Evolutionary conservation across 2,888 invertebrate species (phyloP).

Genomic region (Drosophila tripunctata): DNA sequence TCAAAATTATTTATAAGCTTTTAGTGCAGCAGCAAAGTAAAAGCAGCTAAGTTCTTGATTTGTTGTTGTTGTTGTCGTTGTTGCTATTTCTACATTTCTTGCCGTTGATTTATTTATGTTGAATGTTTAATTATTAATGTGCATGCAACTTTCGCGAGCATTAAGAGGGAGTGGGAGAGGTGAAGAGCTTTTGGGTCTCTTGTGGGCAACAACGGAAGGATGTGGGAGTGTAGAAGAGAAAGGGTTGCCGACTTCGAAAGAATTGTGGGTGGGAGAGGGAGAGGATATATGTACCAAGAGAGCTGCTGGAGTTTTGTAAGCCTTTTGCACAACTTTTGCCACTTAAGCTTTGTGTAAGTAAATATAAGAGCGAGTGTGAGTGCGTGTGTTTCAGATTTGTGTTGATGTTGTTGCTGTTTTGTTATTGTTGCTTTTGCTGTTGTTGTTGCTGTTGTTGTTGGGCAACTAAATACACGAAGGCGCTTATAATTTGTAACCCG

Average conservation of each 20-base stretch:
- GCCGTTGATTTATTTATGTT: slow-evolving; percentile 72
- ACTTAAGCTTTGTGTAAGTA: slow-evolving; percentile 71
- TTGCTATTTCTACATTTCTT: slow-evolving; percentile 54
- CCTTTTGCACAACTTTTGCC: slow-evolving; percentile 77
- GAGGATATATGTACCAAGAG: background rate
- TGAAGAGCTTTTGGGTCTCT: slow-evolving; percentile 3
- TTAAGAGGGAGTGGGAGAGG: too few species aligned
- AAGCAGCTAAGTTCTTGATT: slow-evolving; percentile 60
- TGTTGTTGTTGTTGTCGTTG: slow-evolving; percentile 35
- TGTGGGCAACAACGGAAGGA: slow-evolving; percentile 5
- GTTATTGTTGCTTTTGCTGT: slow-evolving; percentile 31
- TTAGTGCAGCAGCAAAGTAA: slow-evolving; percentile 65
- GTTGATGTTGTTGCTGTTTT: slow-evolving; percentile 37
- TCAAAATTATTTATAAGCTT: slow-evolving; percentile 76
- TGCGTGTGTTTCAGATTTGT: slow-evolving; percentile 35
- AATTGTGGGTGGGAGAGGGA: background rate
- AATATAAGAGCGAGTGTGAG: slow-evolving; percentile 31
- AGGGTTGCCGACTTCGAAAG: slow-evolving; percentile 43
- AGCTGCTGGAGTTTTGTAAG: slow-evolving; percentile 67
- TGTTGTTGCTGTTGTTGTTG: slow-evolving; percentile 28
- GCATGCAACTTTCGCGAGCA: slow-evolving; percentile 66
- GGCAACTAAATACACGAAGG: slow-evolving; percentile 43
- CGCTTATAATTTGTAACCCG: slow-evolving; percentile 54
- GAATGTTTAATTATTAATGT: slow-evolving; percentile 72
- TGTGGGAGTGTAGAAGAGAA: slow-evolving; percentile 10